phyloP scores from a whole-genome alignment of 2,888 invertebrate genomes.

The Zaprionus obscuricornis region DNA sequence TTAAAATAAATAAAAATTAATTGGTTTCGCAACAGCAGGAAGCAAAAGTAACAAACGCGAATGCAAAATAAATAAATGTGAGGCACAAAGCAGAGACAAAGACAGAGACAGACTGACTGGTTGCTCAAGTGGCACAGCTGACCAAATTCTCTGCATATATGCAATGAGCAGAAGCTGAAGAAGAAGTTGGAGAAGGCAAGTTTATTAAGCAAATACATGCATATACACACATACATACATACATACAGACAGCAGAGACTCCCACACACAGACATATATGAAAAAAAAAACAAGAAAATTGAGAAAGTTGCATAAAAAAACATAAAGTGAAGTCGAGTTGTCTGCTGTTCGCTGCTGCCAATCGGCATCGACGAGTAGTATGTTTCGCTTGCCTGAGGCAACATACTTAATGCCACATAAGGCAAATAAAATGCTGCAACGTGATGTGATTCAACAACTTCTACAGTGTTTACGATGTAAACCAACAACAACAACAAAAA shows the following conservation, averaged over 20 bases:
- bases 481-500: not conserved
- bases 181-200: not conserved
- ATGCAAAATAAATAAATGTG: conserved; percentile 46
- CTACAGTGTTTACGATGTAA: conserved; percentile 1
- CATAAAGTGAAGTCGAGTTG: conserved; percentile 33
- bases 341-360: conserved; percentile 25
- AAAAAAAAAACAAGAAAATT: conserved; percentile 1
- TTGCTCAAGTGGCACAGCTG: conserved; percentile 35
- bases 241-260: no score
- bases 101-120: no score
- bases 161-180: not conserved
- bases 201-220: conserved; percentile 48
- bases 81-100: no score
- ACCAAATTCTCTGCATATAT: conserved; percentile 36
- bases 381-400: conserved; percentile 13
- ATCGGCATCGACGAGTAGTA: no score
- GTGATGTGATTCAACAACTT: conserved; percentile 45
- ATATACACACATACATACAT: no score
- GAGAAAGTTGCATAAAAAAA: conserved; percentile 7
- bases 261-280: conserved; percentile 1
- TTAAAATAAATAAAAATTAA: conserved; percentile 78
- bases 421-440: conserved; percentile 42
- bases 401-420: conserved; percentile 21
- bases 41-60: conserved; percentile 32
- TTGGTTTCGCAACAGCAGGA: conserved; percentile 60